A percentile compares a stretch with the other conserved stretches of the same genome.
Evolutionary conservation across 2,797 vertebrate species (phyloP).

Genomic region (Peromyscus aztecus): DNA sequence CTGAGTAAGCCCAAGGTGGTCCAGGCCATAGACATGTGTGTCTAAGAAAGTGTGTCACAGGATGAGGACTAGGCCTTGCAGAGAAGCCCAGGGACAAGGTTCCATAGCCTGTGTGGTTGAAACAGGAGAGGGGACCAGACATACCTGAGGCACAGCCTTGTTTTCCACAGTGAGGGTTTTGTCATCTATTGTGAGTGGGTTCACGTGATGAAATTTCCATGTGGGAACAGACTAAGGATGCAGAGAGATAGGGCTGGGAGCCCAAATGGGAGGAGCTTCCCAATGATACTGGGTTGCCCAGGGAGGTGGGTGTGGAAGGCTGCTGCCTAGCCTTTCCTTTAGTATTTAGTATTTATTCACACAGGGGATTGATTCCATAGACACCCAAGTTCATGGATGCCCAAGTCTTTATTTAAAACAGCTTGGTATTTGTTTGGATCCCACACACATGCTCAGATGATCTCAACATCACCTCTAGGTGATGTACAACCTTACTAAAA

Average conservation of each 20-base stretch:
- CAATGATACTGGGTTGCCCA: not conserved
- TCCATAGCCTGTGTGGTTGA: not conserved
- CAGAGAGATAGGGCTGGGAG: not conserved
- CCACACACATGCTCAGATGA: not conserved
- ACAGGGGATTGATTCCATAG: not conserved
- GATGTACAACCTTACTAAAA: not conserved
- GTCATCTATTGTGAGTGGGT: not conserved
- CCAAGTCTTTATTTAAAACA: not conserved
- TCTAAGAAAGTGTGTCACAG: not conserved
- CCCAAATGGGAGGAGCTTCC: not conserved
- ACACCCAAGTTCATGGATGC: not conserved
- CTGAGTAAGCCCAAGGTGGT: not conserved
- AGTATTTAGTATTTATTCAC: not conserved
- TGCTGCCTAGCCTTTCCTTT: too few relatives aligned
- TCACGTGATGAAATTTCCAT: not conserved
- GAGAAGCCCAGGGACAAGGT: too few relatives aligned
- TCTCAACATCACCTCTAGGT: not conserved
- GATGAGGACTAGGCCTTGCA: not conserved
- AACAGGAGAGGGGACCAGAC: not conserved
- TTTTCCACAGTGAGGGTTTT: not conserved
- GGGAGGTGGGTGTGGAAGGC: not conserved
- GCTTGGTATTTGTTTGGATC: not conserved
- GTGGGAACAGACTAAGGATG: not conserved
- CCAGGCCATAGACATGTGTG: fast-evolving
- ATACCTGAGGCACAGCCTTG: not conserved